A percentile compares a stretch with the other conserved stretches of the same genome.
Evolutionary conservation across 2,113 vertebrate genomes (phyloP).

Genomic region (Panthera uncia): DNA sequence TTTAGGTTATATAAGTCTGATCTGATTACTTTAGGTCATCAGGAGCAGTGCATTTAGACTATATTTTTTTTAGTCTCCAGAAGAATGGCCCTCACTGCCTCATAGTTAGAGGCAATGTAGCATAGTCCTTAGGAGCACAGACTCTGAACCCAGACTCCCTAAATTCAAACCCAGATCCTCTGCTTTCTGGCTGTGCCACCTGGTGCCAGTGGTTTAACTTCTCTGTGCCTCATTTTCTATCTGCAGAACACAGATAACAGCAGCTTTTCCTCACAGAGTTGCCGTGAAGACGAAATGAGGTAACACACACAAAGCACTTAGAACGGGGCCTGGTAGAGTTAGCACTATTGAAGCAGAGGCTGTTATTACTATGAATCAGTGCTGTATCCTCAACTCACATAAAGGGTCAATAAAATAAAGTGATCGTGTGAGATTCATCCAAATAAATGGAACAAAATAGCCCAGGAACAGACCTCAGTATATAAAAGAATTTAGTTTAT

Average conservation of each 20-base stretch:
- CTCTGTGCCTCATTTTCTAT: not conserved
- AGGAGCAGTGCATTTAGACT: not conserved
- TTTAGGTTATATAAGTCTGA: not conserved
- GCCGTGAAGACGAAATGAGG: not conserved
- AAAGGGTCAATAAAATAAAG: conserved; percentile 10
- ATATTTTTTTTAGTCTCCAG: not conserved
- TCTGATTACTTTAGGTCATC: conserved; percentile 40
- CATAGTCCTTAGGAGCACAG: not conserved
- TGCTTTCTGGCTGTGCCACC: not conserved
- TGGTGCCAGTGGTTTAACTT: not conserved
- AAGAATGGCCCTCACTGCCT: not conserved
- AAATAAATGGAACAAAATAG: not conserved
- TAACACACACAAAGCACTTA: not conserved
- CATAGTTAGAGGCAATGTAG: not conserved
- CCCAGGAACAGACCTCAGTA: not conserved
- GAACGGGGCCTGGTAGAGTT: not conserved
- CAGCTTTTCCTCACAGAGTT: not conserved
- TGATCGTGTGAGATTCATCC: not conserved
- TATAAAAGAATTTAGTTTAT: not conserved
- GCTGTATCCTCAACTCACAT: not conserved
- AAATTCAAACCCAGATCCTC: not conserved
- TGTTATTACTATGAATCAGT: not conserved
- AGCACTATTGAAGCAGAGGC: not conserved
- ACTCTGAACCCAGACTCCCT: not conserved
- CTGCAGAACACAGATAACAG: conserved; percentile 7